These are phyloP conservation scores for Callimico goeldii DNA, from an alignment of 2,797 vertebrate genomes.

Conservation along the genomic window DNA sequence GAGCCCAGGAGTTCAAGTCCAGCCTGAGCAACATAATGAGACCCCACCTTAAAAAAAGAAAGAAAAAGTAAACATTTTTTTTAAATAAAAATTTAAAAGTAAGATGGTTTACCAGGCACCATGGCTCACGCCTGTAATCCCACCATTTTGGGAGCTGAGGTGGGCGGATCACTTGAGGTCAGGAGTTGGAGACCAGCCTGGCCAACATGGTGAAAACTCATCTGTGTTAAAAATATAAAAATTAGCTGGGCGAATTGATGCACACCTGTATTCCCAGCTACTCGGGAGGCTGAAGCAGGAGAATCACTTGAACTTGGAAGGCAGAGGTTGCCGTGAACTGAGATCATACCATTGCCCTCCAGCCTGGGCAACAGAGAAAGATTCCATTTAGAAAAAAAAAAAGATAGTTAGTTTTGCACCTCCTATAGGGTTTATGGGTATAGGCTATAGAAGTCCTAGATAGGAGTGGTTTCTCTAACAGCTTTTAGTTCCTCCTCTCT, in stretches of 20 bases:
- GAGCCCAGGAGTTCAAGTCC: too few species aligned
- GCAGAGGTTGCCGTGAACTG: too few species aligned
- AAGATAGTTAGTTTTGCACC: not conserved
- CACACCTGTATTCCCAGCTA: not conserved
- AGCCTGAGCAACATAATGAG: too few species aligned
- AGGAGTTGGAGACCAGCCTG: not conserved
- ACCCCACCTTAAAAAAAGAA: too few species aligned
- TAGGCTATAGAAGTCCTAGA: not conserved
- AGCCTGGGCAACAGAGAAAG: too few species aligned
- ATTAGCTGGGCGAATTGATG: rapidly evolving
- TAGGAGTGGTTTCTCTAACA: not conserved
- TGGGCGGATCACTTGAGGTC: not conserved
- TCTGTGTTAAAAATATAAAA: not conserved
- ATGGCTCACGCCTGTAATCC: not conserved
- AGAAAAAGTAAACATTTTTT: not conserved
- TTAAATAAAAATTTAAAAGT: not conserved
- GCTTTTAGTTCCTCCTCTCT: not conserved
- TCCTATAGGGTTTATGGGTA: not conserved
- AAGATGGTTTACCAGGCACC: not conserved
- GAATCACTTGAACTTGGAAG: not conserved
- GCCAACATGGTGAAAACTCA: not conserved
- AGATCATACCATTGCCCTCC: too few species aligned
- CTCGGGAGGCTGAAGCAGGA: not conserved
- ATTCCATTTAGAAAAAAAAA: too few species aligned
- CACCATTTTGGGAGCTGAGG: not conserved